phyloP scores from a whole-genome alignment of 2,797 vertebrate species.

The Emys orbicularis region DNA sequence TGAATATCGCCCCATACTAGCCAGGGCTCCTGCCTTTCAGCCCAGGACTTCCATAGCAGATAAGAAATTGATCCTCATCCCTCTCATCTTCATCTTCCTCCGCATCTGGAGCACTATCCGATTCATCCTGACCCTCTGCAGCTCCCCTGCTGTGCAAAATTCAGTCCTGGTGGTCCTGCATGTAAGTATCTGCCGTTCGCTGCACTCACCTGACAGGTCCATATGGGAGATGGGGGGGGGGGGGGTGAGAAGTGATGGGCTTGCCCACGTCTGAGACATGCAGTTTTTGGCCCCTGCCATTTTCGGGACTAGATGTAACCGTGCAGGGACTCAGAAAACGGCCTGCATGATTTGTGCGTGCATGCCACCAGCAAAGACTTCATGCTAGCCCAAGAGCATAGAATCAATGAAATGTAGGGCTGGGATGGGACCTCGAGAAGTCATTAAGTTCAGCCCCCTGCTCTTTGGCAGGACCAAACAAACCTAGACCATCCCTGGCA shows the following conservation, averaged over 20 bases:
- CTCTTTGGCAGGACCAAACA: background rate
- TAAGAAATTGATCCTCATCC: constrained; percentile 94
- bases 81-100: constrained; percentile 93
- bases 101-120: constrained; percentile 96
- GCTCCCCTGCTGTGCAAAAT: constrained; percentile 84
- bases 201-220: accelerated
- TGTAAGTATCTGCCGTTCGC: constrained; percentile 79
- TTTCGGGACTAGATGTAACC: accelerated
- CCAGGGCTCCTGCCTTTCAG: constrained; percentile 73
- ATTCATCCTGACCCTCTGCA: constrained; percentile 89
- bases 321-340: background rate
- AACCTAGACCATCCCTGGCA: background rate
- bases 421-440: background rate
- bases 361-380: background rate
- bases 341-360: background rate
- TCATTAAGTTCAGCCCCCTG: background rate
- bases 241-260: background rate
- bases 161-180: constrained; percentile 91
- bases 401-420: background rate
- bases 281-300: accelerated
- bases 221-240: background rate
- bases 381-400: background rate
- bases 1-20: constrained; percentile 93
- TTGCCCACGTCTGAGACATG: background rate
- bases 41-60: constrained; percentile 86